A percentile compares a stretch with the other conserved stretches of the same genome.
Evolutionary conservation across 2,113 vertebrate species (phyloP).

Genomic region (Accipiter cooperii): DNA sequence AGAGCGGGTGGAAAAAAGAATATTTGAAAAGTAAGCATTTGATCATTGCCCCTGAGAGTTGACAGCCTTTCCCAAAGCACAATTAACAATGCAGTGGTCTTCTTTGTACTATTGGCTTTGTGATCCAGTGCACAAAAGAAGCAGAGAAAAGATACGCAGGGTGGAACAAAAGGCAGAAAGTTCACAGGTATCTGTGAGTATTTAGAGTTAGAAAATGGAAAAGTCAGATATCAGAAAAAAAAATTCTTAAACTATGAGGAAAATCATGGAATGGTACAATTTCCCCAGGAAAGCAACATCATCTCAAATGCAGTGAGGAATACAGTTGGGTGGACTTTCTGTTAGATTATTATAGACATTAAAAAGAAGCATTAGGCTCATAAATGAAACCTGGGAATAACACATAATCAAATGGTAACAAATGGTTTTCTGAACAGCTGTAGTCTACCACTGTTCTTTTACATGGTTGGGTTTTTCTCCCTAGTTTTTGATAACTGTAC

Average conservation of each 20-base stretch:
- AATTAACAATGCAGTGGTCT: neutral
- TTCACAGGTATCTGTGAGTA: neutral
- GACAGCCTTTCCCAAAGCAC: neutral
- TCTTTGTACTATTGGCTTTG: neutral
- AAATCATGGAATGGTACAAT: neutral
- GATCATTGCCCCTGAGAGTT: neutral
- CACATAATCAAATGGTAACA: neutral
- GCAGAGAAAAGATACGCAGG: neutral
- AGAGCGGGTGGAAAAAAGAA: neutral
- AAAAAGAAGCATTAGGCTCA: neutral
- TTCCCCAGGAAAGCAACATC: neutral
- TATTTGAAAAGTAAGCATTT: neutral
- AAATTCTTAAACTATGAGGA: neutral
- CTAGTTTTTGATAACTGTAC: neutral
- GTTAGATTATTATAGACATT: neutral
- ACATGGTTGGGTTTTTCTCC: neutral
- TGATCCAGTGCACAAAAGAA: neutral
- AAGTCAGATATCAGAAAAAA: slow-evolving; percentile 20
- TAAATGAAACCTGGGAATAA: neutral
- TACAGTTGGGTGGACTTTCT: neutral
- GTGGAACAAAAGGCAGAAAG: neutral
- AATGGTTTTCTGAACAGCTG: neutral
- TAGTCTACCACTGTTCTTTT: neutral
- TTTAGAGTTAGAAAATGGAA: neutral
- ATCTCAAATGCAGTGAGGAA: neutral